These are phyloP conservation scores for Cladopsammia gracilis DNA, from an alignment of 64 coral and sea anemone species.

Conservation along the genomic window DNA sequence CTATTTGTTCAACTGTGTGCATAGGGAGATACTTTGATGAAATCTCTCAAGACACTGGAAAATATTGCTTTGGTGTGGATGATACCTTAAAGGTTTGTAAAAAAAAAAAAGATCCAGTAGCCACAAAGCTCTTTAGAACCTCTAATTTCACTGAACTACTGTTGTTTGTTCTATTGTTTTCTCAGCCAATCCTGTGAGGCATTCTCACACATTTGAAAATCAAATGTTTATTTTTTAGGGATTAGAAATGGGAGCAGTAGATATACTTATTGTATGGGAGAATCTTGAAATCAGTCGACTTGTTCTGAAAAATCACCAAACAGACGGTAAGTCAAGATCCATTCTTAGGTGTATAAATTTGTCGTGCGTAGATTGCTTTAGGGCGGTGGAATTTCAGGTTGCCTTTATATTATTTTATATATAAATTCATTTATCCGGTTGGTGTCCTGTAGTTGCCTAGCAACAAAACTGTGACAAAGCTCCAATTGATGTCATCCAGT, in stretches of 20 bases:
- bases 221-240: slow-evolving; percentile 55
- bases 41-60: slow-evolving; percentile 99
- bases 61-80: slow-evolving; percentile 98
- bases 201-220: background rate
- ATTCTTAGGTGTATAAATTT: background rate
- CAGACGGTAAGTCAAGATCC: slow-evolving; percentile 76
- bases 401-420: too few relatives aligned
- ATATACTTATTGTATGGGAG: slow-evolving; percentile 98
- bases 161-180: background rate
- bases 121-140: background rate
- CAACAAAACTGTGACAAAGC: too few relatives aligned
- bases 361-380: too few relatives aligned
- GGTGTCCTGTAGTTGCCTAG: too few relatives aligned
- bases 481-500: too few relatives aligned
- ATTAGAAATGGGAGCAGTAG: slow-evolving; percentile 98
- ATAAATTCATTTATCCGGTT: too few relatives aligned
- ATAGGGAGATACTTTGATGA: slow-evolving; percentile 99
- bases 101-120: too few relatives aligned
- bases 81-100: slow-evolving; percentile 94
- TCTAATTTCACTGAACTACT: background rate
- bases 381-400: too few relatives aligned
- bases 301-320: slow-evolving; percentile 95
- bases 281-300: slow-evolving; percentile 94
- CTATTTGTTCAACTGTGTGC: slow-evolving; percentile 1
- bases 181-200: too few relatives aligned